Conservation (phyloP, 2,113 vertebrate species). For the Scophthalmus maximus region DNA sequence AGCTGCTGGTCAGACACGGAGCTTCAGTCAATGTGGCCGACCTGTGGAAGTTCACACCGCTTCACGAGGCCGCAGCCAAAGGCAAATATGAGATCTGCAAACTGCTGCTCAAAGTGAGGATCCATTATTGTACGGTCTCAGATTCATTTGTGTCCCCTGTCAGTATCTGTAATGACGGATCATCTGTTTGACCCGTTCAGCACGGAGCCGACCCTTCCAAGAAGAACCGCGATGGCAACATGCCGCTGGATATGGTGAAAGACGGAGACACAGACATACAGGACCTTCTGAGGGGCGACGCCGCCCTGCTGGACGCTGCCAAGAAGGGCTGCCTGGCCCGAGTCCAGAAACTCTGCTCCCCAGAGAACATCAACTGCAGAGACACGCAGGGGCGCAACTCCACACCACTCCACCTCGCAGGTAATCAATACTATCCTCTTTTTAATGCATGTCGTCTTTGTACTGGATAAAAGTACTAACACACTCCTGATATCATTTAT, state of each 20-base stretch:
- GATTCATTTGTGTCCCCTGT: neutral
- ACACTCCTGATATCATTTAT: neutral
- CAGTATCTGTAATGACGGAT: neutral
- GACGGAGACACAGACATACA: conserved; percentile 99
- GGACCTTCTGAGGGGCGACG: conserved; percentile 94
- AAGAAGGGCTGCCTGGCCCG: conserved; percentile 98
- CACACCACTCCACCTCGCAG: conserved; percentile 95
- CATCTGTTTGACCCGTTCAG: conserved; percentile 66
- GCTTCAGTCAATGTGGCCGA: conserved; percentile 98
- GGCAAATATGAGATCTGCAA: conserved; percentile 99
- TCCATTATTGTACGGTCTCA: neutral
- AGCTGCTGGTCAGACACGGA: conserved; percentile 94
- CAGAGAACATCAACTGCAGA: conserved; percentile 98
- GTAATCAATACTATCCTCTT: conserved; percentile 66
- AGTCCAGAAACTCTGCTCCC: conserved; percentile 96
- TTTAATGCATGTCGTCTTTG: neutral
- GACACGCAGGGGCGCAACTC: conserved; percentile 98
- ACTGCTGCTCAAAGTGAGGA: conserved; percentile 89
- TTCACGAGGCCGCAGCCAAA: conserved; percentile 98
- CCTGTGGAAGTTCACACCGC: conserved; percentile 98
- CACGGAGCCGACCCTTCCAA: conserved; percentile 98
- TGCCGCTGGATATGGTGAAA: conserved; percentile 96
- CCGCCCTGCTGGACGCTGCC: conserved; percentile 94
- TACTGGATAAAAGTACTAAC: neutral
- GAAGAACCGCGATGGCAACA: conserved; percentile 98